phyloP scores from a whole-genome alignment of 2,888 invertebrate genomes.

The Zaprionus bogoriensis region DNA sequence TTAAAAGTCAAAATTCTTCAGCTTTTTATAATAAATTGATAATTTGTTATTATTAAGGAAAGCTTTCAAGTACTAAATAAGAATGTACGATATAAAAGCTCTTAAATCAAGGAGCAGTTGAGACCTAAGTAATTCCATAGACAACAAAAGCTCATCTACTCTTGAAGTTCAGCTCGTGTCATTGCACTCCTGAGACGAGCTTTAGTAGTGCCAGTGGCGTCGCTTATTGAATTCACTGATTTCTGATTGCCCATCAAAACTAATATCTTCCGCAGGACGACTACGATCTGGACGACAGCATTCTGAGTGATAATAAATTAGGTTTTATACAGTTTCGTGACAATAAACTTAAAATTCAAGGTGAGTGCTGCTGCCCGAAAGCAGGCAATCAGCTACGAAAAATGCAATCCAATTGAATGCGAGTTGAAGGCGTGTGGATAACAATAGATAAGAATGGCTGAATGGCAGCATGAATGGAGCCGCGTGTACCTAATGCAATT shows the following conservation, averaged over 20 bases:
- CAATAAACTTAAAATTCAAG: conserved; percentile 83
- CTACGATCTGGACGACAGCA: conserved; percentile 81
- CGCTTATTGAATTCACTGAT: conserved; percentile 38
- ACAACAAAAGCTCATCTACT: background rate
- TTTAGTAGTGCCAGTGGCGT: background rate
- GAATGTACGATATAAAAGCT: too few relatives aligned
- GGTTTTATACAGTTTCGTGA: conserved; percentile 83
- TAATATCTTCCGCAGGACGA: conserved; percentile 75
- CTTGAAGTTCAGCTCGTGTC: background rate
- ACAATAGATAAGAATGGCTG: conserved; percentile 38
- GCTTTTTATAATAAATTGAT: too few relatives aligned
- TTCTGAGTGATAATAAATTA: conserved; percentile 83
- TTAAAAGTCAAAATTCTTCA: background rate
- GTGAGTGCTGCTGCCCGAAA: conserved; percentile 77
- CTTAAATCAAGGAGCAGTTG: too few relatives aligned
- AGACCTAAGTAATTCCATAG: too few relatives aligned
- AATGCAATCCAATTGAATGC: conserved; percentile 53
- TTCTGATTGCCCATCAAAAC: conserved; percentile 25
- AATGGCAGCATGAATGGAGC: conserved; percentile 39
- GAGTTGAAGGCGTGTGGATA: background rate
- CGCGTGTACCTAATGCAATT: conserved; percentile 41
- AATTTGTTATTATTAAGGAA: too few relatives aligned
- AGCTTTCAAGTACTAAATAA: too few relatives aligned
- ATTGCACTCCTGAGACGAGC: background rate
- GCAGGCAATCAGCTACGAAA: conserved; percentile 32